A percentile compares a stretch with the other conserved stretches of the same genome.
phyloP scores from a whole-genome alignment of 2,888 invertebrate species.

The Plagodis pulveraria region DNA sequence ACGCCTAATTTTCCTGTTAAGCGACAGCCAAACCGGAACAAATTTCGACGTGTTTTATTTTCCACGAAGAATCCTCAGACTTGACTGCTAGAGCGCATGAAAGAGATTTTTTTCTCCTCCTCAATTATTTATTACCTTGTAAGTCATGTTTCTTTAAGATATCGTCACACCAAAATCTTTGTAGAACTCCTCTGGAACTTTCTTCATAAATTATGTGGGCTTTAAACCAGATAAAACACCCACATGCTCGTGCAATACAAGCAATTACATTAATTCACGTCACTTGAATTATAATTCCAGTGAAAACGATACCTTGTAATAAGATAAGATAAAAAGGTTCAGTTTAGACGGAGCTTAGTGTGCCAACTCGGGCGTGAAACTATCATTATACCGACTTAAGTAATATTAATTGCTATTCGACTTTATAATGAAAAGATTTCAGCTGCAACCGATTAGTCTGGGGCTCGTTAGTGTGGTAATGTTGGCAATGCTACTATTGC shows the following conservation, averaged over 20 bases:
- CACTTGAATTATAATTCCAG: conserved; percentile 21
- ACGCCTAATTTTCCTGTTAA: too few relatives aligned
- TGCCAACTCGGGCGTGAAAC: conserved; percentile 64
- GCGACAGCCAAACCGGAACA: too few relatives aligned
- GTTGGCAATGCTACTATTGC: conserved; percentile 46
- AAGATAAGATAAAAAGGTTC: conserved; percentile 32
- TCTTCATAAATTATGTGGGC: conserved; percentile 9
- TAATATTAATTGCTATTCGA: conserved; percentile 75
- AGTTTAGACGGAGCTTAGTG: conserved; percentile 42
- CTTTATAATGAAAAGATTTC: conserved; percentile 68
- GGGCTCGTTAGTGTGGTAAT: conserved; percentile 64
- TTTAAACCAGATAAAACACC: conserved; percentile 15
- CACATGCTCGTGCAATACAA: conserved; percentile 9
- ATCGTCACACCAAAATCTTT: conserved; percentile 1
- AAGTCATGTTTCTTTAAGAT: not conserved
- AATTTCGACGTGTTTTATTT: too few relatives aligned
- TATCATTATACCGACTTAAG: conserved; percentile 71
- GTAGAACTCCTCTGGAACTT: conserved; percentile 2
- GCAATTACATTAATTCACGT: conserved; percentile 16
- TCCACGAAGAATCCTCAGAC: too few relatives aligned
- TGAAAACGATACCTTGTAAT: conserved; percentile 30
- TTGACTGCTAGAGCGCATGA: too few relatives aligned
- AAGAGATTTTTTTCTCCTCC: too few relatives aligned
- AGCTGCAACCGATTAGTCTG: conserved; percentile 65
- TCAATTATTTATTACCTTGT: too few relatives aligned